These are phyloP conservation scores for Linurgus olivaceus DNA, from an alignment of 2,797 vertebrate genomes.

Conservation along the genomic window DNA sequence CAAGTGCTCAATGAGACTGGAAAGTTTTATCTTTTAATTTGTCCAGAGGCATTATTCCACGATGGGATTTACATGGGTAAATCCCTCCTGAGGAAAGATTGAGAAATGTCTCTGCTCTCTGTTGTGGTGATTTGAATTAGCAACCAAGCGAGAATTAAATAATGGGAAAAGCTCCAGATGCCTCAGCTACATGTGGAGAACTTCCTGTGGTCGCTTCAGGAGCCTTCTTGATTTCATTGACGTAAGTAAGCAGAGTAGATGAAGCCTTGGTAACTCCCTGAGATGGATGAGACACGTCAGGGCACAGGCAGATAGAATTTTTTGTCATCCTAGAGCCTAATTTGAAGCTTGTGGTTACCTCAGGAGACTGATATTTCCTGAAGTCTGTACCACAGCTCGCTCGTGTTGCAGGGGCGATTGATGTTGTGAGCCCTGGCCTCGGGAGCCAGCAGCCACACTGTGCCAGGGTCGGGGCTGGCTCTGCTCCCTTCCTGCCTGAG, in stretches of 20 bases:
- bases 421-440: constrained; percentile 48
- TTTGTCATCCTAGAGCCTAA: constrained; percentile 42
- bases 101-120: constrained; percentile 53
- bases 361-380: constrained; percentile 69
- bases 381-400: constrained; percentile 50
- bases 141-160: constrained; percentile 21
- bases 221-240: constrained; percentile 37
- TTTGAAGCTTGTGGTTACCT: constrained; percentile 63
- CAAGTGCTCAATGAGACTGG: not conserved
- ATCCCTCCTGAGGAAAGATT: constrained; percentile 22
- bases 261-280: constrained; percentile 4
- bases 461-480: constrained; percentile 50
- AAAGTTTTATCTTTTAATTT: not conserved
- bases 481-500: constrained; percentile 1
- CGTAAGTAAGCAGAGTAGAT: not conserved
- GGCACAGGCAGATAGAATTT: constrained; percentile 13
- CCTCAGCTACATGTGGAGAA: constrained; percentile 9
- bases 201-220: constrained; percentile 35
- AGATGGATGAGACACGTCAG: constrained; percentile 6
- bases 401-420: constrained; percentile 46
- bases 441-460: constrained; percentile 54
- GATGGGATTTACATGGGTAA: constrained; percentile 16
- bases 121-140: constrained; percentile 46
- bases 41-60: not conserved
- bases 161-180: constrained; percentile 52